Conservation (phyloP, 2,797 vertebrate species). For the Clarias platycephalus region DNA sequence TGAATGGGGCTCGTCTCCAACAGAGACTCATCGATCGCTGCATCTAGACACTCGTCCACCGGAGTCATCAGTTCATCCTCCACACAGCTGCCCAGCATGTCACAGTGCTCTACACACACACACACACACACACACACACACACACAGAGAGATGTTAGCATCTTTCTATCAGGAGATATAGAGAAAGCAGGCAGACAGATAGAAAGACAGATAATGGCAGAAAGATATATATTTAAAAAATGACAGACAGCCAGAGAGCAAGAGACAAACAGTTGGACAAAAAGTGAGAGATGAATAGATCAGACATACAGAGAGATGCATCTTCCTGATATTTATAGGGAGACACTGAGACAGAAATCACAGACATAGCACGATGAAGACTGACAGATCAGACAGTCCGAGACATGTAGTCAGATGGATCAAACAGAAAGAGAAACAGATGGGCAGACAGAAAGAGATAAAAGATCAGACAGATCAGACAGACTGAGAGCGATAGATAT, state of each 20-base stretch:
- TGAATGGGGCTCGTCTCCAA: slow-evolving; percentile 94
- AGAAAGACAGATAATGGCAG: background rate
- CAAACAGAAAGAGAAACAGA: background rate
- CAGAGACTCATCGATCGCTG: slow-evolving; percentile 87
- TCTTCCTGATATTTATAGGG: too few relatives aligned
- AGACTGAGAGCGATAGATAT: background rate
- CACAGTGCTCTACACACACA: slow-evolving; percentile 80
- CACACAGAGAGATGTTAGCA: slow-evolving; percentile 33
- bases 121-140: background rate
- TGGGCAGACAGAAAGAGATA: background rate
- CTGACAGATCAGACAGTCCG: background rate
- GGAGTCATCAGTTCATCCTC: slow-evolving; percentile 90
- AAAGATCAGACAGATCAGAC: background rate
- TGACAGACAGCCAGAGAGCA: background rate
- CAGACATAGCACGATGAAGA: background rate
- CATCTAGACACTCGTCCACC: slow-evolving; percentile 89
- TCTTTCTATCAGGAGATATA: background rate
- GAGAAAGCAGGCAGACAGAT: background rate
- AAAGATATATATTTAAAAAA: background rate
- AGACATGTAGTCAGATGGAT: background rate
- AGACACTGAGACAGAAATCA: background rate
- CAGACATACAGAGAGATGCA: background rate
- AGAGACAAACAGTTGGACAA: background rate
- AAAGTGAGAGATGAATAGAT: background rate
- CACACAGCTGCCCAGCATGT: slow-evolving; percentile 86